Evolutionary conservation across 2,888 invertebrate genomes (phyloP).

Genomic region (Orchestes rusci): DNA sequence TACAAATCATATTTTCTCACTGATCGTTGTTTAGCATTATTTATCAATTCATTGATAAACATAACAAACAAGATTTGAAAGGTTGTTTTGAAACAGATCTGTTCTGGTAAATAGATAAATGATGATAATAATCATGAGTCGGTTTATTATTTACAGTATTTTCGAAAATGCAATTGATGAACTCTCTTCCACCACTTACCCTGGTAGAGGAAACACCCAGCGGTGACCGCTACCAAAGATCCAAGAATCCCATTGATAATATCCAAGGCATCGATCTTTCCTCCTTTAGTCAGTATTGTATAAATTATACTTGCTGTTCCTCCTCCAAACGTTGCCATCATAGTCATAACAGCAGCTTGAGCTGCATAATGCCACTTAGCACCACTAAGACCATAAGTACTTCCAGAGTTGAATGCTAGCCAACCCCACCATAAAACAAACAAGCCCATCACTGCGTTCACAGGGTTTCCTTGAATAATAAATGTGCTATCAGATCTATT

Average conservation of each 20-base stretch:
- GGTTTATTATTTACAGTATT: too few species aligned
- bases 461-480: slow-evolving; percentile 65
- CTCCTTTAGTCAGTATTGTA: slow-evolving; percentile 58
- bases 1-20: too few species aligned
- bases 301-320: slow-evolving; percentile 64
- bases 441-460: slow-evolving; percentile 85
- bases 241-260: slow-evolving; percentile 85
- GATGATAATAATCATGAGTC: too few species aligned
- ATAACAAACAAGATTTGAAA: too few species aligned
- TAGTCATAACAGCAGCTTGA: slow-evolving; percentile 81
- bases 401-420: slow-evolving; percentile 92
- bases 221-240: slow-evolving; percentile 80
- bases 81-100: too few species aligned
- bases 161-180: too few species aligned
- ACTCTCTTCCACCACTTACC: too few species aligned
- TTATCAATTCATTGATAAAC: too few species aligned
- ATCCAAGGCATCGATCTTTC: slow-evolving; percentile 73
- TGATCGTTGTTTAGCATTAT: too few species aligned
- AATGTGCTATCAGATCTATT: too few species aligned
- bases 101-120: too few species aligned
- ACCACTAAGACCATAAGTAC: slow-evolving; percentile 64
- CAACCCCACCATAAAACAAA: slow-evolving; percentile 97
- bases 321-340: slow-evolving; percentile 87
- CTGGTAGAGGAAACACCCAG: slow-evolving; percentile 78
- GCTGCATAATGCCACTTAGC: slow-evolving; percentile 86